Evolutionary conservation across 2,113 vertebrate genomes (phyloP), one percentile per base, ranked within the genome.

Genomic region (Redunca redunca): DNA sequence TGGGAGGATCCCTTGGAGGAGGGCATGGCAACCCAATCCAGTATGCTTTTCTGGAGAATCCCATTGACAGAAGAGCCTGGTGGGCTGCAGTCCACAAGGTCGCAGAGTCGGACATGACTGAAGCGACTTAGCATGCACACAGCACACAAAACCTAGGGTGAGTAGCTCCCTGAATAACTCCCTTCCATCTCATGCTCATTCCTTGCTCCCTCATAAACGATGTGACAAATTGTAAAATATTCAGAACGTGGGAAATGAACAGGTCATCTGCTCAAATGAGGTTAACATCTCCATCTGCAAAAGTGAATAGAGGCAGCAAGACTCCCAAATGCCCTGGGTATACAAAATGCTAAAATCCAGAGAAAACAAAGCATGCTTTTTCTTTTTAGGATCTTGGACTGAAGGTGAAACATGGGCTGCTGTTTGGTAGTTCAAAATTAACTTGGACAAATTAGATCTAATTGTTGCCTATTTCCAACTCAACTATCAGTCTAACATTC

Each of bases 341-440:
- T 25, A 74, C 50, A 95, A 95, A 97, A 87, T 91, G 52, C 91
- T 94, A 60, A 95, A 94, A 96, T 48, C 30, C 19, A 91, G 46
- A 94, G 43, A 30, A 95, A 92, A 43, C 6, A 78, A 5, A 19
- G 8, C 28, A 46, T 36, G 6, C 33, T 36, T 23, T 50, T 90
- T 83, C 57, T 78, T 91, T 92, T 33, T 36, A 77, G 14, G 48
- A 77, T 16, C 50, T 87, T 30, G 83, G 12, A 84, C 23, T 88
- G 48, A 50, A 60, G 14, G 89, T 71, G 57, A 95, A 94, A 96
- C 94, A 90, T 93, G 50, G 46, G 16, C 60, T 36, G 9, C 25
- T 28, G 6, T 67, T 52, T 94, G 46, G 62, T 58, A 77, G 33
- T 50, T 97, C 50, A 89, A 95, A 97, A 91, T 93, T 93, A 95